phyloP scores from a whole-genome alignment of 2,113 vertebrate species.

The Myodes glareolus region DNA sequence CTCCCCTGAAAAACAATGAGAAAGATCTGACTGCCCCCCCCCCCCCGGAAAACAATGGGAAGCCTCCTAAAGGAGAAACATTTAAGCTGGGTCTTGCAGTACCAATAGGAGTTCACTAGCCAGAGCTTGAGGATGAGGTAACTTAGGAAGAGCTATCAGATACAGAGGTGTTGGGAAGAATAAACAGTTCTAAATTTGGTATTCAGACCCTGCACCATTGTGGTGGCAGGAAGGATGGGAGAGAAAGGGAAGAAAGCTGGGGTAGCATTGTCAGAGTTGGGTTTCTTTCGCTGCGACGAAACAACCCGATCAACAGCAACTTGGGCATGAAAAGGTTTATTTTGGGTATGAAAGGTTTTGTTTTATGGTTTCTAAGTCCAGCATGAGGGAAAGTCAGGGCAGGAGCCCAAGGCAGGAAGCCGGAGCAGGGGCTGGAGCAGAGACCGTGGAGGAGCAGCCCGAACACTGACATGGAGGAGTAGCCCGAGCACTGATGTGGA shows the following conservation, averaged over 20 bases:
- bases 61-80: neutral
- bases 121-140: neutral
- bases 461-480: no score
- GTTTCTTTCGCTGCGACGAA: neutral
- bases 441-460: neutral
- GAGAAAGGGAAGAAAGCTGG: neutral
- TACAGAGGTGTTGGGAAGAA: neutral
- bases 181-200: neutral
- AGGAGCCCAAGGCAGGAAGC: neutral
- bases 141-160: rapidly evolving
- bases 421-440: neutral
- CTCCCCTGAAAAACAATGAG: neutral
- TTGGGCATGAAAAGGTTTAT: neutral
- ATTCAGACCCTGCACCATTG: rapidly evolving
- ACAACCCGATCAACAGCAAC: no score
- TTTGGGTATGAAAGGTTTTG: neutral
- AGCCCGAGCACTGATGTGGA: no score
- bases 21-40: neutral
- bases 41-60: no score
- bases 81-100: neutral
- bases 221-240: rapidly evolving
- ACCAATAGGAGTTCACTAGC: neutral
- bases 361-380: neutral
- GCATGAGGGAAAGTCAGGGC: neutral
- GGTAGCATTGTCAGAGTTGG: neutral